Evolutionary conservation across 2,888 invertebrate species (phyloP), one percentile per base, ranked within the genome.

Genomic region (Apodemia duryi): DNA sequence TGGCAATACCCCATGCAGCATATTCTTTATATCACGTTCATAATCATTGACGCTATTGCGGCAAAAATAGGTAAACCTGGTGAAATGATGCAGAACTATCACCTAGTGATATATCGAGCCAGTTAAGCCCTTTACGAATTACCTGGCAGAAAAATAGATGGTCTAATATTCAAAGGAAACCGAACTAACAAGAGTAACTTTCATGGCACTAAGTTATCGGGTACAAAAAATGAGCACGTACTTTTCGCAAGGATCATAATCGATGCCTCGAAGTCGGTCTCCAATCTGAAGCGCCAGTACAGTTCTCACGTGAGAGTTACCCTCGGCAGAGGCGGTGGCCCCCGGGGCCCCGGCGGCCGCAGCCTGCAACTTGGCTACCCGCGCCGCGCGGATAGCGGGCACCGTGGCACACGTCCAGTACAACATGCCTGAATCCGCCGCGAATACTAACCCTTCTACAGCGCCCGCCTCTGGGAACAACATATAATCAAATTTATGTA

Each of bases 341-440:
- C 66, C 64, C 28, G 72, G 81, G 66, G 77, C 79, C 66, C 78
- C 67, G 72, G 63, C 67, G 68, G 66, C 64, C 29, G 72, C 79
- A 21, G 21, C 21, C 66, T 78, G 78, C 65, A 86, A 67, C 65
- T 6, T 66, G 70, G 64, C 66, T 71, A 64, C 67, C 68, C 67
- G 64, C n/a, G 72, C 82, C 66, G 77, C 79, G 66, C 79, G 78
- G 65, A 86, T 68, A 62, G 78, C 80, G 0, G 96, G 95, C 79
- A 95, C 95, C 78, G 95, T 95, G 80, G 95, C 95, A 78, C 97
- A 95, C 21, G 97, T 97, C 97, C 97, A 98, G 88, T 96, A 98
- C 21, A 98, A 89, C 73, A 94, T 92, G 73, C 94, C 93, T 66
- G 94, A 91, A 13, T 93, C 79, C 68, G 93, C 91, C 78, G 97